Percentiles rank a stretch among this genome's conserved stretches.
Conservation (phyloP, 92 coral and sea anemone genomes). For the Nematostella vectensis region DNA sequence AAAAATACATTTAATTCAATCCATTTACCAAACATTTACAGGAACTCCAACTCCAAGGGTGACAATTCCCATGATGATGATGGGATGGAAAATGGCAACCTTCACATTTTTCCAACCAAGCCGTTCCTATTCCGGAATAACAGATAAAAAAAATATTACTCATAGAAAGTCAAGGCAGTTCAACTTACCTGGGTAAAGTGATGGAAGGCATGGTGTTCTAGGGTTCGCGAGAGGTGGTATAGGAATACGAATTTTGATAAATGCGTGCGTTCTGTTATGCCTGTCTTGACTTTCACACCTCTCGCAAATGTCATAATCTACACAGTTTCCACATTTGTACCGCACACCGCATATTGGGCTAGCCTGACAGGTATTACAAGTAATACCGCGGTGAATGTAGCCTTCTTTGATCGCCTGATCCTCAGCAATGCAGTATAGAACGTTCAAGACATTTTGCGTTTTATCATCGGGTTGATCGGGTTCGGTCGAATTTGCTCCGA, state of each 20-base stretch:
- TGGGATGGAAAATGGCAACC: too few relatives aligned
- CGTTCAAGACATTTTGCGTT: constrained; percentile 60
- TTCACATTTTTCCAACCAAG: too few relatives aligned
- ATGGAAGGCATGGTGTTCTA: constrained; percentile 70
- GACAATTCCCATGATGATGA: too few relatives aligned
- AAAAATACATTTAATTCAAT: too few relatives aligned
- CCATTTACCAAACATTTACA: too few relatives aligned
- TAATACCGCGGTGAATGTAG: constrained; percentile 89
- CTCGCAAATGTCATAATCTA: constrained; percentile 94
- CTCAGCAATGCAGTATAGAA: constrained; percentile 80
- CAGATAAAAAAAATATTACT: too few relatives aligned
- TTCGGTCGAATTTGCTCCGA: constrained; percentile 9
- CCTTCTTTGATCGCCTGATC: constrained; percentile 92
- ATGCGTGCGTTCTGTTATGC: constrained; percentile 87
- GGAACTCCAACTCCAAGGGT: too few relatives aligned
- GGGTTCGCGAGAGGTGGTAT: constrained; percentile 96
- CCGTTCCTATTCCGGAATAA: too few relatives aligned
- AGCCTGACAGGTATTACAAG: constrained; percentile 86
- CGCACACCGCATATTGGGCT: constrained; percentile 94
- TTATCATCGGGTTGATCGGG: constrained; percentile 29
- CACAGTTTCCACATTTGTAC: constrained; percentile 86
- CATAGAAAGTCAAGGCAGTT: too few relatives aligned
- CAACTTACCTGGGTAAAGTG: constrained; percentile 80
- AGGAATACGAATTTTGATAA: constrained; percentile 78
- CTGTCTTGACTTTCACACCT: constrained; percentile 85